phyloP scores from a whole-genome alignment of 2,113 vertebrate genomes.

The Phylloscopus whistleri region DNA sequence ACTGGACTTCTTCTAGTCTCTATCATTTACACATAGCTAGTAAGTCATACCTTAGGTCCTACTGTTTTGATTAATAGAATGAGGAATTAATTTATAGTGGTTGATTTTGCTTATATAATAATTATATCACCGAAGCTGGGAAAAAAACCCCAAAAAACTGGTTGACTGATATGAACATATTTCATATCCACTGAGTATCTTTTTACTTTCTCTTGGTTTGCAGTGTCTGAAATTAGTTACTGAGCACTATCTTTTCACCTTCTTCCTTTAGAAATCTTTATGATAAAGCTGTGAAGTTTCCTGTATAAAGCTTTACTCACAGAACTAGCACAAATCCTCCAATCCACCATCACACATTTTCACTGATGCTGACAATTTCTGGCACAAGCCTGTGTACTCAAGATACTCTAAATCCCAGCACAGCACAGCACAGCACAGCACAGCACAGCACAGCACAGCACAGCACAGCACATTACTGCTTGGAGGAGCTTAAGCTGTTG shows the following conservation, averaged over 20 bases:
- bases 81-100: neutral
- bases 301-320: neutral
- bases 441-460: no score
- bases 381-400: neutral
- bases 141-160: neutral
- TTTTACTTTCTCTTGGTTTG: neutral
- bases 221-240: slow-evolving; percentile 3
- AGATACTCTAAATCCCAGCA: neutral
- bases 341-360: neutral
- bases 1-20: neutral
- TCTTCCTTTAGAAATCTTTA: slow-evolving; percentile 31
- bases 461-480: neutral
- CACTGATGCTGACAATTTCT: neutral
- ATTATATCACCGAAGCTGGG: neutral
- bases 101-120: neutral
- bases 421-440: neutral
- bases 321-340: neutral
- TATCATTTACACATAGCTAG: neutral
- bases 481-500: neutral
- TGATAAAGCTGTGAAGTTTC: neutral
- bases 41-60: neutral
- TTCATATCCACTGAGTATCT: neutral
- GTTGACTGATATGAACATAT: neutral
- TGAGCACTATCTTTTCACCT: neutral
- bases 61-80: neutral